phyloP scores from a whole-genome alignment of 2,113 vertebrate genomes.

The Malurus cyaneus region DNA sequence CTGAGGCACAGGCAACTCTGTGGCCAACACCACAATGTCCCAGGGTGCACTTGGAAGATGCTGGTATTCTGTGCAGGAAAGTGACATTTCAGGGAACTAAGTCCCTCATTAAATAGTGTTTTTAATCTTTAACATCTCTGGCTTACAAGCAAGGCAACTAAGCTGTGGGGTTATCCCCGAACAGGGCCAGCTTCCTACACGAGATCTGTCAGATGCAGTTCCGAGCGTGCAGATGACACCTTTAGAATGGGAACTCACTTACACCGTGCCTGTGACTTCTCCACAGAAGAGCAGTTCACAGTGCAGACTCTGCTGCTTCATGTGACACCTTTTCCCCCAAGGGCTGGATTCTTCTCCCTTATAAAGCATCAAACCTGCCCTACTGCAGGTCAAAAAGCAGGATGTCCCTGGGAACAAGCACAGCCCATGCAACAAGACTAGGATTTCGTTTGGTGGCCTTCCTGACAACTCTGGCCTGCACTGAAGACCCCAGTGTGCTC shows the following conservation, averaged over 20 bases:
- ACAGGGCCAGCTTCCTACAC: background rate
- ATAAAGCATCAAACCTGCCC: background rate
- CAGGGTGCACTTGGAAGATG: background rate
- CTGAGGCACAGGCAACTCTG: background rate
- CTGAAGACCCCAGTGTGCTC: rapidly evolving
- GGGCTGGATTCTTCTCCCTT: background rate
- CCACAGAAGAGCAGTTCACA: background rate
- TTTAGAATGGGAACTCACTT: background rate
- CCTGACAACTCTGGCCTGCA: background rate
- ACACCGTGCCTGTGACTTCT: background rate
- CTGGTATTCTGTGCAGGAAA: background rate
- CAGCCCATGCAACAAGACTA: background rate
- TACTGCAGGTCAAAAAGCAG: background rate
- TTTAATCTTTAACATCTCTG: background rate
- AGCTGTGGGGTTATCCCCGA: background rate
- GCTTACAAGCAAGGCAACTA: background rate
- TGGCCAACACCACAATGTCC: background rate
- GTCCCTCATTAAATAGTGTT: background rate
- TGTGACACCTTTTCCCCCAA: background rate
- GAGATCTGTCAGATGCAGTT: background rate
- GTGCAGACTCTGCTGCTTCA: background rate
- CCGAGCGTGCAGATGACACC: background rate
- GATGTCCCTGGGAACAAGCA: background rate
- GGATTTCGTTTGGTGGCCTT: background rate
- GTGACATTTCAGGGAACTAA: background rate